phyloP scores from a whole-genome alignment of 2,888 invertebrate species.

The Caenorhabditis sp. region DNA sequence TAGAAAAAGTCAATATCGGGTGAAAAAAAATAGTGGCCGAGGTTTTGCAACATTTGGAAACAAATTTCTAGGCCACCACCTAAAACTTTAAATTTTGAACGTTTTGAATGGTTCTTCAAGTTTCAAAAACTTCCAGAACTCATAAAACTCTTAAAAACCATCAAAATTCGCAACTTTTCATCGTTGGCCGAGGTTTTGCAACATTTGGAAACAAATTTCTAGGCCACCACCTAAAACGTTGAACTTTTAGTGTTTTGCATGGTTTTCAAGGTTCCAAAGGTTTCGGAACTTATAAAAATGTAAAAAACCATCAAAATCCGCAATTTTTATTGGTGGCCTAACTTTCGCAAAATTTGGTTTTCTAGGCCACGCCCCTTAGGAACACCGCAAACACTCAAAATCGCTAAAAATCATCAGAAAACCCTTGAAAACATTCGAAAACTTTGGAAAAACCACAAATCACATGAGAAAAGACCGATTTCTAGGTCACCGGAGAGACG shows the following conservation, averaged over 20 bases:
- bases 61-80: background rate
- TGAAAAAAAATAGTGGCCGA: too few species aligned
- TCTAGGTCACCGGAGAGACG: background rate
- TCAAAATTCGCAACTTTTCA: background rate
- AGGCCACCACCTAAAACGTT: background rate
- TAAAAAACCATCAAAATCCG: too few species aligned
- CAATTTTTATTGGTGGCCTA: too few species aligned
- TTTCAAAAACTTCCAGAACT: too few species aligned
- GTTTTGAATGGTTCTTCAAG: background rate
- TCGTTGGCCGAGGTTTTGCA: background rate
- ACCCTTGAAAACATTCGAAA: too few species aligned
- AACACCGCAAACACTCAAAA: too few species aligned
- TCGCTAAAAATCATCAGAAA: too few species aligned
- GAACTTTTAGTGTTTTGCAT: background rate
- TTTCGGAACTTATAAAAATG: background rate
- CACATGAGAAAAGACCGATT: background rate
- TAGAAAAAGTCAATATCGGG: too few species aligned
- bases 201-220: background rate
- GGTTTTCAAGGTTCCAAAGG: too few species aligned
- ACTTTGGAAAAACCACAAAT: background rate
- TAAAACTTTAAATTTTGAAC: too few species aligned
- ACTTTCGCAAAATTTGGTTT: background rate
- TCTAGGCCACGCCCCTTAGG: too few species aligned
- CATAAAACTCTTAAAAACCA: too few species aligned
- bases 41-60: background rate